Evolutionary conservation across 2,888 invertebrate species (phyloP).

Genomic region (Lottia scabra): DNA sequence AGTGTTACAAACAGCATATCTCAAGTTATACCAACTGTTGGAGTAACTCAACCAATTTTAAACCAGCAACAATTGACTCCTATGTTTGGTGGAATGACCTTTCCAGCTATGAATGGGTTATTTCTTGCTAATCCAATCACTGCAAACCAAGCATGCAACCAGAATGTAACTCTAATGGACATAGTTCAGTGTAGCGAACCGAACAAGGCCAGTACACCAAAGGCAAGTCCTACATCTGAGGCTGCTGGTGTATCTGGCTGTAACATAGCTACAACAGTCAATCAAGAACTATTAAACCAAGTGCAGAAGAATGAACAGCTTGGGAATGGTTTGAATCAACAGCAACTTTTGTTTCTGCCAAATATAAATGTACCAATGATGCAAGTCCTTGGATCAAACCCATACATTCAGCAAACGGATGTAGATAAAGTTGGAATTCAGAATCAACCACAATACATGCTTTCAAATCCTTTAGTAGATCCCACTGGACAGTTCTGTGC

Average conservation of each 20-base stretch:
- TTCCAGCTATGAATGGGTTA: conserved; percentile 30
- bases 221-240: neutral
- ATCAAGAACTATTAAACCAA: conserved; percentile 11
- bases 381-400: conserved; percentile 36
- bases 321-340: neutral
- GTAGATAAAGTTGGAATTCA: conserved; percentile 30
- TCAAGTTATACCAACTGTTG: conserved; percentile 62
- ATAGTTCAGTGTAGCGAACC: neutral
- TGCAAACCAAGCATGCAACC: conserved; percentile 18
- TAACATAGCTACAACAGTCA: neutral
- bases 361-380: conserved; percentile 42
- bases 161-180: neutral
- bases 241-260: neutral
- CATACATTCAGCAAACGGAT: conserved; percentile 18
- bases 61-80: conserved; percentile 29
- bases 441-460: conserved; percentile 20
- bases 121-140: conserved; percentile 28
- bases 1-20: conserved; percentile 60
- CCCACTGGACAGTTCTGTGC: conserved; percentile 20
- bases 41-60: conserved; percentile 31
- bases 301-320: conserved; percentile 8
- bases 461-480: conserved; percentile 18
- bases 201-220: neutral
- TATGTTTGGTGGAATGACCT: conserved; percentile 31
- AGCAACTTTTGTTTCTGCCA: conserved; percentile 37